Evolutionary conservation across 2,113 vertebrate genomes (phyloP).

Genomic region (Apodemus speciosus): DNA sequence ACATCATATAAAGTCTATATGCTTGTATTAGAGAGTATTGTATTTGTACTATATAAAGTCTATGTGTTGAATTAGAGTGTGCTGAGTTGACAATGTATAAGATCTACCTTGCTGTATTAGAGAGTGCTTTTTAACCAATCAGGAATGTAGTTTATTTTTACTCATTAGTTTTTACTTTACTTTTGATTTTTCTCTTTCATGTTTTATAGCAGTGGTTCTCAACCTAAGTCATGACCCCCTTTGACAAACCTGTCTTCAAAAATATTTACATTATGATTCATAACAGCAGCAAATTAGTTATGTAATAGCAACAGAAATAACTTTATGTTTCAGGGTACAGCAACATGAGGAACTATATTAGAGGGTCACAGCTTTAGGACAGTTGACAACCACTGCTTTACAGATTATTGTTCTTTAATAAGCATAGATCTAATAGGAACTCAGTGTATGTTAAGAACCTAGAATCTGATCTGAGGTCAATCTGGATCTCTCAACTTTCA

Average conservation of each 20-base stretch:
- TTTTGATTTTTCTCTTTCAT: slow-evolving; percentile 11
- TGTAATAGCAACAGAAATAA: too few species aligned
- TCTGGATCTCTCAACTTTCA: slow-evolving; percentile 30
- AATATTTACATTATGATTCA: not conserved
- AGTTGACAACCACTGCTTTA: not conserved
- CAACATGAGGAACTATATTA: not conserved
- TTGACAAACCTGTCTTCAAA: not conserved
- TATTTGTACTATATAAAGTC: not conserved
- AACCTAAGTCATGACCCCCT: too few species aligned
- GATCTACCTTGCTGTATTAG: not conserved
- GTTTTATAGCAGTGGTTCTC: not conserved
- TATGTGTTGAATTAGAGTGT: not conserved
- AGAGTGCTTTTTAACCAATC: not conserved
- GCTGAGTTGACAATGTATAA: not conserved
- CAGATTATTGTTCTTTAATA: not conserved
- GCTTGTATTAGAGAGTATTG: not conserved
- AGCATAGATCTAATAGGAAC: not conserved
- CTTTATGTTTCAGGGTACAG: not conserved
- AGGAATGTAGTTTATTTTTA: not conserved
- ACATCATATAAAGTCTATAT: not conserved
- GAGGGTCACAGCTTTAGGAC: not conserved
- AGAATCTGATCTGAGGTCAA: slow-evolving; percentile 20
- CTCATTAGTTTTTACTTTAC: not conserved
- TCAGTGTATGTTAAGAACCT: not conserved
- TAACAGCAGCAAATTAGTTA: not conserved